Evolutionary conservation across 2,888 invertebrate genomes (phyloP).

Genomic region (Diplolepis rosae): DNA sequence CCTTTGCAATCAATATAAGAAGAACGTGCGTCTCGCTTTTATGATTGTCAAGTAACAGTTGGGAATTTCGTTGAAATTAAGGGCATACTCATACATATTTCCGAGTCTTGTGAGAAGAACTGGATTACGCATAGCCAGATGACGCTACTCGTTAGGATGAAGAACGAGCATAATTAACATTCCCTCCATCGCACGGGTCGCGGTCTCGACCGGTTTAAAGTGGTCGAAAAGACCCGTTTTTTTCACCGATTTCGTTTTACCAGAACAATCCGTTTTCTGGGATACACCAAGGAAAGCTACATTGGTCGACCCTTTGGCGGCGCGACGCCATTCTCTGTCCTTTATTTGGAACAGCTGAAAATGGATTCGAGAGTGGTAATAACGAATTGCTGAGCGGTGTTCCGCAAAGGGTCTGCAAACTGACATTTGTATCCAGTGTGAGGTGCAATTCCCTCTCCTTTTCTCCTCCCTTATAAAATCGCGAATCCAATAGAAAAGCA

Average conservation of each 20-base stretch:
- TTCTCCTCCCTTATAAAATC: background rate
- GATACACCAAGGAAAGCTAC: background rate
- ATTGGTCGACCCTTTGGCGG: constrained; percentile 7
- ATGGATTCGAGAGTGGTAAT: constrained; percentile 35
- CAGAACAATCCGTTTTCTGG: constrained; percentile 4
- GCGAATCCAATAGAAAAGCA: background rate
- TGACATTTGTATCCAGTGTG: background rate
- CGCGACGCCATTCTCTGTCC: constrained; percentile 32
- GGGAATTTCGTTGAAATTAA: background rate
- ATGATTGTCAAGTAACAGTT: background rate
- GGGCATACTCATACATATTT: background rate
- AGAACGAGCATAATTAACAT: constrained; percentile 40
- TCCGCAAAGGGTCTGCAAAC: background rate
- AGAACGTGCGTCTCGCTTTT: background rate
- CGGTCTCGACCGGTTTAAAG: constrained; percentile 34
- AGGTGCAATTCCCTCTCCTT: background rate
- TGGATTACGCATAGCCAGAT: constrained; percentile 37
- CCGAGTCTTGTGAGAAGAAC: background rate
- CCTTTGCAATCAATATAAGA: background rate
- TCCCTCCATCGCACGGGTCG: constrained; percentile 39
- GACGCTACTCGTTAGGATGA: constrained; percentile 45
- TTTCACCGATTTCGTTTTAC: background rate
- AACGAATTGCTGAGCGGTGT: background rate
- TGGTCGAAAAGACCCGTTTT: constrained; percentile 37
- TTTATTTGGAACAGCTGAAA: constrained; percentile 47